Percentiles rank a stretch among this genome's conserved stretches.
These are phyloP conservation scores for Cinclus mexicanus DNA, from an alignment of 2,113 vertebrate species.

Conservation along the genomic window DNA sequence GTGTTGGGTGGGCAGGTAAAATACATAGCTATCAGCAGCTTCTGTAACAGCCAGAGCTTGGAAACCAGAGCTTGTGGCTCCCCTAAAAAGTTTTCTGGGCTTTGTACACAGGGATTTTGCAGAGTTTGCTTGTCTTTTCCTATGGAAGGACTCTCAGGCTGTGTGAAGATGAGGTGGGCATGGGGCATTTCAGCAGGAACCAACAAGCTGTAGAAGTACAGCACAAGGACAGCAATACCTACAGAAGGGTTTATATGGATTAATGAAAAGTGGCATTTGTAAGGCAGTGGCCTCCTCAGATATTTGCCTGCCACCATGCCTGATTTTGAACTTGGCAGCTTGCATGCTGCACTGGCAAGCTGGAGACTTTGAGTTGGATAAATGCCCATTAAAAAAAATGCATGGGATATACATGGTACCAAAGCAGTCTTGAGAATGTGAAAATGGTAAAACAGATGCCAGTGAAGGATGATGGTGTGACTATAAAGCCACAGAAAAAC, in stretches of 20 bases:
- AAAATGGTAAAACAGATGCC: background rate
- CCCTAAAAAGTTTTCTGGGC: background rate
- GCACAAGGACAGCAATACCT: background rate
- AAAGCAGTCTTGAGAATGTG: background rate
- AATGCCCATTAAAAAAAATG: background rate
- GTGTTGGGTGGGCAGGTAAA: background rate
- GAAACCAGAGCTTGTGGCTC: background rate
- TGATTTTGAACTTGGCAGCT: background rate
- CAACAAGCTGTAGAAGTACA: background rate
- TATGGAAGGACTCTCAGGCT: background rate
- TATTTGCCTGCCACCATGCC: rapidly evolving
- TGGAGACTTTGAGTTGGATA: background rate
- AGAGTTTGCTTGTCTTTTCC: background rate
- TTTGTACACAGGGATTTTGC: background rate
- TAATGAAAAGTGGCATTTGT: background rate
- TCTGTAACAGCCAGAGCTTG: background rate
- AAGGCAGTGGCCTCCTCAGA: background rate
- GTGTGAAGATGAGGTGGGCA: background rate
- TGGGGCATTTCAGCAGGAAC: background rate
- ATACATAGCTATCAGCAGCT: background rate
- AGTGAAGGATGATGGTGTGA: background rate
- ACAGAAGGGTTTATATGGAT: background rate
- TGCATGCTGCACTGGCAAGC: background rate
- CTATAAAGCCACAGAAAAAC: background rate
- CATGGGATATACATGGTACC: background rate